Base-by-base conservation (phyloP, 1,140 invertebrate genomes). In the Ruditapes philippinarum region DNA sequence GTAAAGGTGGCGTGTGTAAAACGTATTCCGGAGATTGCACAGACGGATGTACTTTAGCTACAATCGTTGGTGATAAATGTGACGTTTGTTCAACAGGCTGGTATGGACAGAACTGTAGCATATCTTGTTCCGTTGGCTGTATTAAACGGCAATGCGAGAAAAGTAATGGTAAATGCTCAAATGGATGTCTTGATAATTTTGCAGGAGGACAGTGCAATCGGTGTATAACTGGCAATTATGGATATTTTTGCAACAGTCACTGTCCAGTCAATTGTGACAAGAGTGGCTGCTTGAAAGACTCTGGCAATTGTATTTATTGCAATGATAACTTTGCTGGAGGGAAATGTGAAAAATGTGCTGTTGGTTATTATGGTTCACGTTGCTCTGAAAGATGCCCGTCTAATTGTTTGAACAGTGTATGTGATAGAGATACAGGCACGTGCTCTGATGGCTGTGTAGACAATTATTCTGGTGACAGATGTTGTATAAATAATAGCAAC, bases 391-490 rank as follows among this genome's bases (percentile, higher is more conserved):
- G 9, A 12, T 74, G 70, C n/a, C 25, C 70, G 11, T 14, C 12
- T 74, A 40, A 74, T 40, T 74, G 70, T 45, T 14, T 42, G 7
- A 28, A 28, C 38, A 42, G n/a, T 14, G 25, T 25, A 42, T 74
- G 70, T n/a, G 31, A 40, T 45, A 38, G 7, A 9, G 2, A 42
- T 4, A 74, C 2, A 7, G 70, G 70, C 3, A 74, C 11, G 22
- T 74, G 65, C 31, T 7, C 5, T 28, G 22, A 33, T 28, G 65
- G 65, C n/a, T 68, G 65, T 22, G 12, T 3, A 33, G 22, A 25
- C 22, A 38, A 38, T 28, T 49, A 42, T 25, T 74, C 70, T 9
- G 70, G 70, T 74, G 70, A 74, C 28, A 74, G 42, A 74, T 74
- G 70, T 28, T 74, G 70, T 42, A 42, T 74, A 74, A 5, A 74